Base-by-base conservation (phyloP, 2,113 vertebrate genomes). In the Colius striatus region DNA sequence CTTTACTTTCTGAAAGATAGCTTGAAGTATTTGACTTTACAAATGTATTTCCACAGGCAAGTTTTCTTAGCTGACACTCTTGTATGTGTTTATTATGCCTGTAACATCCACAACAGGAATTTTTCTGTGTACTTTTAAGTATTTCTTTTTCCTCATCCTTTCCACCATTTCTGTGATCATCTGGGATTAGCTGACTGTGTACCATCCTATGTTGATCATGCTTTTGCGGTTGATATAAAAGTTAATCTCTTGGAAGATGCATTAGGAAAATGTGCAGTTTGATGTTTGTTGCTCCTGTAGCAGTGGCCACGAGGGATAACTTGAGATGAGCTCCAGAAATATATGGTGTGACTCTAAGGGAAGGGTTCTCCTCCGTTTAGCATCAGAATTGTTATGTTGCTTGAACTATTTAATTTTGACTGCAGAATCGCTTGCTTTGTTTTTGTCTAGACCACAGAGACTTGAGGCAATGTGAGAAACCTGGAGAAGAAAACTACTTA, bases 271-370 rank as follows among this genome's bases (percentile, higher is more conserved):
- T 22, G 11, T 55, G 22, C 84, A 47, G 43, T 71, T 87, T 62
- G 66, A 20, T 0, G 2, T 54, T 70, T 1, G 2, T 36, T 66
- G 41, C 55, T 84, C 4, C 1, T 60, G 25, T 29, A 61, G 65
- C 26, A 38, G 3, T 23, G 9, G 19, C 6, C 11, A 30, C 55
- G 26, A 48, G 84, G 32, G 55, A 18, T 84, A 50, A n/a, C 21
- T 84, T 73, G 72, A 78, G 27, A 41, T 61, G 54, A 92, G n/a
- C 60, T 89, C 19, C 25, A 29, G 51, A 89, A 94, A 68, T 61
- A 61, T 6, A 5, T 74, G 26, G 9, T 43, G 9, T 61, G 34
- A 23, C 12, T 60, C 11, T 55, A 72, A 68, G 21, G 14, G 27
- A 8, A 86, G 51, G 27, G 6, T 29, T 85, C 27, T 76, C 25